Evolutionary conservation across 1,140 invertebrate species (phyloP).

Genomic region (Brachionus paranguensis): DNA sequence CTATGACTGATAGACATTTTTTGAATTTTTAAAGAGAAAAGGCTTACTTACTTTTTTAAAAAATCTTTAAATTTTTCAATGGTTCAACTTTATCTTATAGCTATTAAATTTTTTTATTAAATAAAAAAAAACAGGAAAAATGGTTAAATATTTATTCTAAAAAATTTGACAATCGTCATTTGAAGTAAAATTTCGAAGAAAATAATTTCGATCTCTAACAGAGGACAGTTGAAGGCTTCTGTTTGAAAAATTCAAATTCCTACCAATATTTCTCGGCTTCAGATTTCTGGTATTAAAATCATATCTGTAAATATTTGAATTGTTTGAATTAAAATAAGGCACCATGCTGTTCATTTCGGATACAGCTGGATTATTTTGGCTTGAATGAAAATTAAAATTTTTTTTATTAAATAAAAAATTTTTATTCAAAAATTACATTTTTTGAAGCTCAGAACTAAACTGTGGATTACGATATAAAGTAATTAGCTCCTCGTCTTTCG

Average conservation of each 20-base stretch:
- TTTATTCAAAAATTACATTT: background rate
- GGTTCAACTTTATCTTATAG: no score
- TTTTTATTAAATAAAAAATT: background rate
- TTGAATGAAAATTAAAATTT: background rate
- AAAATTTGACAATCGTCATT: conserved; percentile 11
- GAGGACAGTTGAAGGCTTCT: background rate
- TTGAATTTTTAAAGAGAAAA: no score
- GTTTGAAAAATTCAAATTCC: background rate
- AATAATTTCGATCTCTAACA: background rate
- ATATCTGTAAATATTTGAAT: background rate
- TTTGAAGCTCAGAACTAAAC: background rate
- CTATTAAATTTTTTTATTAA: no score
- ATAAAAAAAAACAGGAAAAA: background rate
- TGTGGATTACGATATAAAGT: background rate
- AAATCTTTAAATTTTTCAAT: no score
- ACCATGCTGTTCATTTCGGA: background rate
- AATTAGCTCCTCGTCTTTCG: conserved; percentile 9
- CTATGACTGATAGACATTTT: no score
- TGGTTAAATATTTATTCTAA: background rate
- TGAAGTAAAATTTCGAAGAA: background rate
- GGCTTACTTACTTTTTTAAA: no score
- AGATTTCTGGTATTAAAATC: background rate
- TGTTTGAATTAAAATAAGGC: background rate
- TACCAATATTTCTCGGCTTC: background rate
- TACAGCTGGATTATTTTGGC: background rate